A percentile compares a stretch with the other conserved stretches of the same genome.
Evolutionary conservation across 2,888 invertebrate species (phyloP).

Genomic region (Ectropis crepuscularia): DNA sequence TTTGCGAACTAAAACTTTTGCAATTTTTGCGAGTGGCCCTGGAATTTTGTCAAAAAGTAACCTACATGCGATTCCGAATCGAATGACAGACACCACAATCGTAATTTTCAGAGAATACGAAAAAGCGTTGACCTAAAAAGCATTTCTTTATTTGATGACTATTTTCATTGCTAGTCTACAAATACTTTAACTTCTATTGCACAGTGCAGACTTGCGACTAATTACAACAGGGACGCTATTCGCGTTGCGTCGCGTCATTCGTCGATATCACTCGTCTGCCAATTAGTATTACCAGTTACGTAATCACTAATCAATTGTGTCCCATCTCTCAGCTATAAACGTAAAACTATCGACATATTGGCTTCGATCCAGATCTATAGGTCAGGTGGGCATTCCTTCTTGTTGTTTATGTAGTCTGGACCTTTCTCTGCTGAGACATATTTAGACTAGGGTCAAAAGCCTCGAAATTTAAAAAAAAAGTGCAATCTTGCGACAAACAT

Average conservation of each 20-base stretch:
- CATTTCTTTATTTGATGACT: too few species aligned
- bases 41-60: too few species aligned
- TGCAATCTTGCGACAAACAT: constrained; percentile 10
- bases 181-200: background rate
- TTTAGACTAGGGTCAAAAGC: constrained; percentile 49
- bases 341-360: constrained; percentile 60
- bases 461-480: constrained; percentile 13
- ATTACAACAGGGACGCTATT: constrained; percentile 6
- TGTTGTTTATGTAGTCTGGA: constrained; percentile 34
- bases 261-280: constrained; percentile 14
- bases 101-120: too few species aligned
- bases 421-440: constrained; percentile 41
- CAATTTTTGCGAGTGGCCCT: too few species aligned
- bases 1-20: too few species aligned
- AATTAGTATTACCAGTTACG: constrained; percentile 12
- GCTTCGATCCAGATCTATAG: constrained; percentile 64
- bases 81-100: too few species aligned
- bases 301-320: constrained; percentile 37
- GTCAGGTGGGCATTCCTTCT: constrained; percentile 54
- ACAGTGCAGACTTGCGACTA: constrained; percentile 18
- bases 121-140: too few species aligned
- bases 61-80: too few species aligned
- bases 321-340: constrained; percentile 42
- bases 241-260: constrained; percentile 8
- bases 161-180: too few species aligned